A percentile compares a stretch with the other conserved stretches of the same genome.
Evolutionary conservation across 1,140 invertebrate species (phyloP).

Genomic region (Drosophila micromelanica): DNA sequence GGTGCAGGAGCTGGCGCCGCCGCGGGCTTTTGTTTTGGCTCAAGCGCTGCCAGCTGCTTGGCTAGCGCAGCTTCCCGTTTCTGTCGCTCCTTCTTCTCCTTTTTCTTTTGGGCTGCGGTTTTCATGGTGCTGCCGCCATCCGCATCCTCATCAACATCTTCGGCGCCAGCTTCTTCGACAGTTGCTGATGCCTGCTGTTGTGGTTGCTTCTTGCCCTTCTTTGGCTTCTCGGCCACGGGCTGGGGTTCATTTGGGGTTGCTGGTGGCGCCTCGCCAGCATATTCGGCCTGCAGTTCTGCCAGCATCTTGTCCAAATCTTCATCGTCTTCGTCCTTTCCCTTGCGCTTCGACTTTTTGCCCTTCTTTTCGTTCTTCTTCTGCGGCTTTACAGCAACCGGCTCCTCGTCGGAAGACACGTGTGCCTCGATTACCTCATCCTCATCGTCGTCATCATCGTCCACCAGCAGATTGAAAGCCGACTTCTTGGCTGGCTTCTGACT

Average conservation of each 20-base stretch:
- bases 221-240: constrained; percentile 84
- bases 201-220: constrained; percentile 85
- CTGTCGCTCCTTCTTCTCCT: constrained; percentile 94
- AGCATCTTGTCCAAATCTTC: constrained; percentile 94
- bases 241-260: constrained; percentile 55
- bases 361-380: constrained; percentile 87
- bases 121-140: constrained; percentile 89
- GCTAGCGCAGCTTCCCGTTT: constrained; percentile 87
- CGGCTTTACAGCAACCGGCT: constrained; percentile 85
- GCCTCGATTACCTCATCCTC: constrained; percentile 64
- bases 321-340: constrained; percentile 87
- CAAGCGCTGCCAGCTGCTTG: constrained; percentile 85
- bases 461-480: constrained; percentile 87
- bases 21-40: constrained; percentile 84
- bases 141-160: constrained; percentile 86
- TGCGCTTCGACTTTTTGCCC: constrained; percentile 89
- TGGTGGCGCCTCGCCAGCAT: constrained; percentile 87
- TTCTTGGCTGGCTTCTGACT: constrained; percentile 85
- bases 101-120: constrained; percentile 93
- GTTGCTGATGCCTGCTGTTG: constrained; percentile 58
- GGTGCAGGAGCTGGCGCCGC: constrained; percentile 57
- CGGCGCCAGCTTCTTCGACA: constrained; percentile 72
- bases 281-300: constrained; percentile 92
- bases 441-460: constrained; percentile 86
- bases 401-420: constrained; percentile 75